phyloP scores from a whole-genome alignment of 1,140 invertebrate genomes.

The Glomeris maerens region DNA sequence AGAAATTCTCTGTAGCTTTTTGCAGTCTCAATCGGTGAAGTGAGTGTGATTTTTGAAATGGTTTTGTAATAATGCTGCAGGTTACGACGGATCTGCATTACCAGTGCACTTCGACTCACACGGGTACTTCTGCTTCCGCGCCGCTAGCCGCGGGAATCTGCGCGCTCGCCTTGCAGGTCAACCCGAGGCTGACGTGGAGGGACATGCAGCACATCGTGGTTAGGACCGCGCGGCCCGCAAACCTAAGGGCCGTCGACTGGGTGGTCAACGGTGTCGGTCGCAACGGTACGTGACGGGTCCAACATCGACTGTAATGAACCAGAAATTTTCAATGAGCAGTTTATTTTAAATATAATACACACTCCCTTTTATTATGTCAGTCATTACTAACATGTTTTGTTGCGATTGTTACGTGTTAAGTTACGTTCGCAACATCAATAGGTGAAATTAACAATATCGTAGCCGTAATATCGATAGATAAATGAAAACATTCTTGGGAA shows the following conservation, averaged over 20 bases:
- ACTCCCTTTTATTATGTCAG: no score
- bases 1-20: no score
- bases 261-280: constrained; percentile 77
- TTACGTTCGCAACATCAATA: no score
- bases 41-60: background rate
- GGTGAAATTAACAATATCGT: no score
- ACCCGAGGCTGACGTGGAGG: constrained; percentile 83
- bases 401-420: no score
- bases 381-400: background rate
- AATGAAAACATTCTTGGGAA: no score
- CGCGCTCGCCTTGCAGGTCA: constrained; percentile 85
- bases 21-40: background rate
- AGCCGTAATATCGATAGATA: no score
- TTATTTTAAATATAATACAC: no score
- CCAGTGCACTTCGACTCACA: constrained; percentile 34
- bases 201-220: constrained; percentile 97
- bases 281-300: constrained; percentile 38
- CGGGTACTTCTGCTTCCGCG: constrained; percentile 81
- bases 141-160: constrained; percentile 89
- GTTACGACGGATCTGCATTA: constrained; percentile 93
- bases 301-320: background rate
- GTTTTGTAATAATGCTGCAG: constrained; percentile 13
- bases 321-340: no score
- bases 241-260: constrained; percentile 58
- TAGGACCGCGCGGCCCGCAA: constrained; percentile 60